Conservation (phyloP, 1,140 invertebrate species). For the Drosophila suzukii region DNA sequence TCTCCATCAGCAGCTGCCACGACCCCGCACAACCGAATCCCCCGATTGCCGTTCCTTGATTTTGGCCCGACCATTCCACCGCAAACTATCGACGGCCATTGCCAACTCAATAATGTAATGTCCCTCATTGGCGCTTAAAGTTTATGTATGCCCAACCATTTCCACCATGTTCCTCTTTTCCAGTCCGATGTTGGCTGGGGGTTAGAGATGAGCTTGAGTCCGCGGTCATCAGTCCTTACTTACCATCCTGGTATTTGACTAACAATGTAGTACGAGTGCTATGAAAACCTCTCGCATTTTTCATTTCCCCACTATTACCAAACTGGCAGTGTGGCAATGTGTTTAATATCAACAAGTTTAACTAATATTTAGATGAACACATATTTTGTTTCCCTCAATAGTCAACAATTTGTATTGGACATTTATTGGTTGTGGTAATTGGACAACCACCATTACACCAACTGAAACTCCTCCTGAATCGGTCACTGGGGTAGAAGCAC, state of each 20-base stretch:
- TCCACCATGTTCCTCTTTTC: constrained; percentile 1
- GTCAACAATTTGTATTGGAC: too few relatives aligned
- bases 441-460: too few relatives aligned
- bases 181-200: neutral
- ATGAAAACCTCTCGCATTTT: too few relatives aligned
- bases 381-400: too few relatives aligned
- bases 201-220: constrained; percentile 5
- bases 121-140: constrained; percentile 75
- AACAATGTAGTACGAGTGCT: too few relatives aligned
- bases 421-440: too few relatives aligned
- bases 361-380: too few relatives aligned
- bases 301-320: too few relatives aligned
- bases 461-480: neutral
- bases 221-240: neutral
- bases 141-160: constrained; percentile 53
- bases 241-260: too few relatives aligned
- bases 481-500: neutral
- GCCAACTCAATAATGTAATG: constrained; percentile 76
- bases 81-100: constrained; percentile 59
- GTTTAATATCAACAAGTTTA: too few relatives aligned
- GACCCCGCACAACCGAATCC: neutral
- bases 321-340: too few relatives aligned
- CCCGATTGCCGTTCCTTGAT: too few relatives aligned
- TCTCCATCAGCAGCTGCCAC: neutral
- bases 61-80: constrained; percentile 24